Evolutionary conservation across 1,140 invertebrate species (phyloP).

Genomic region (Chrysomallon squamiferum): DNA sequence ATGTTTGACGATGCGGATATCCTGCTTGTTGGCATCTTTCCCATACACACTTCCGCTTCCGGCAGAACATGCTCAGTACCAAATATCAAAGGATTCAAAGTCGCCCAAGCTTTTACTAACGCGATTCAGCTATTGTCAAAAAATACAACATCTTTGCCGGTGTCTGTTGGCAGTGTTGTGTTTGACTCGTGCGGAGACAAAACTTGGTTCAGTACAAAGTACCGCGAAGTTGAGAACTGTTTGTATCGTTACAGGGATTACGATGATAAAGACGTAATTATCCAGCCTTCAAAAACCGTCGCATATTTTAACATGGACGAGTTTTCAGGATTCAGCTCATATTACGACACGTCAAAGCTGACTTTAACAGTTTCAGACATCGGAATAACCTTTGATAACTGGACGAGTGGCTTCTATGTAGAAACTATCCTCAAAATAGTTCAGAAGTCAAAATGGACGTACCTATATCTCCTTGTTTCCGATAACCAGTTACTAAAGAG

Average conservation of each 20-base stretch:
- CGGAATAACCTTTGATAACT: not conserved
- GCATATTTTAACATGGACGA: constrained; percentile 7
- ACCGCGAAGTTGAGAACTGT: constrained; percentile 15
- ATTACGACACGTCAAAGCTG: not conserved
- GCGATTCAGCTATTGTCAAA: constrained; percentile 9
- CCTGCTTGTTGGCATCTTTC: constrained; percentile 25
- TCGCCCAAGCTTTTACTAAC: constrained; percentile 16
- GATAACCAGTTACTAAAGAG: not conserved
- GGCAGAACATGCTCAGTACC: constrained; percentile 9
- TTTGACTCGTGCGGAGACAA: constrained; percentile 27
- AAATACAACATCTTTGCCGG: not conserved
- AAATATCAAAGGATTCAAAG: constrained; percentile 13
- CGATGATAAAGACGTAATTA: constrained; percentile 1
- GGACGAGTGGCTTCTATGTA: not conserved
- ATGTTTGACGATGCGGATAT: constrained; percentile 12
- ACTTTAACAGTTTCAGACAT: not conserved
- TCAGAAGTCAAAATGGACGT: constrained; percentile 13
- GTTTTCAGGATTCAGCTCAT: not conserved
- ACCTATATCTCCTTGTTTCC: constrained; percentile 12
- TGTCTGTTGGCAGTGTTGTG: constrained; percentile 19
- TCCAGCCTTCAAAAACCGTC: constrained; percentile 11
- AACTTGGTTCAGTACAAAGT: not conserved
- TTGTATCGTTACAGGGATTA: constrained; percentile 6
- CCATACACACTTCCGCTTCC: constrained; percentile 15
- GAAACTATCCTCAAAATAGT: not conserved